Conservation (phyloP, 1,140 invertebrate species). For the Lucilia cuprina region DNA sequence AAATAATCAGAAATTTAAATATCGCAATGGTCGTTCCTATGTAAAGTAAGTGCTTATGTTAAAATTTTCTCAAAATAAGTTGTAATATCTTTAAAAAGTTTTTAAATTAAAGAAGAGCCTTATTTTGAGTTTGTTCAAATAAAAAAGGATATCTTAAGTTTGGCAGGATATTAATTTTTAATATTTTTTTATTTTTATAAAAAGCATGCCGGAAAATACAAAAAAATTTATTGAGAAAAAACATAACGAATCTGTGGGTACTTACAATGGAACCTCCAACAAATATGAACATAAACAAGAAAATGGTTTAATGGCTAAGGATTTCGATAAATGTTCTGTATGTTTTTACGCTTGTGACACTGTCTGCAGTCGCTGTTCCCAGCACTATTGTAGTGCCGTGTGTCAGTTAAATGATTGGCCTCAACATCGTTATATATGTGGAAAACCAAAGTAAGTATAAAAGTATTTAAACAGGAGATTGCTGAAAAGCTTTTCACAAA, state of each 20-base stretch:
- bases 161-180: neutral
- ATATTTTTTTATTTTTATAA: neutral
- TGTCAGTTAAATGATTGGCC: conserved; percentile 37
- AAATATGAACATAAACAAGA: conserved; percentile 16
- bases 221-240: conserved; percentile 36
- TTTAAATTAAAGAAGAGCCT: too few species aligned
- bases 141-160: too few species aligned
- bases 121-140: too few species aligned
- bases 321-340: conserved; percentile 22
- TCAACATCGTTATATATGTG: conserved; percentile 37
- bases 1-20: conserved; percentile 32
- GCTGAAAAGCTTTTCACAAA: too few species aligned
- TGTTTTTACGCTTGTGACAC: conserved; percentile 29
- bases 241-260: conserved; percentile 12
- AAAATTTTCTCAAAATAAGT: too few species aligned
- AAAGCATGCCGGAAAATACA: conserved; percentile 27
- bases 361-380: conserved; percentile 34
- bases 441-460: conserved; percentile 36
- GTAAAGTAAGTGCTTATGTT: conserved; percentile 20
- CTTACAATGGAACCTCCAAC: neutral
- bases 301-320: neutral
- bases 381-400: conserved; percentile 32
- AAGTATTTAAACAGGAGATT: neutral
- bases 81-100: too few species aligned
- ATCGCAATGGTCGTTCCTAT: conserved; percentile 37